A percentile compares a stretch with the other conserved stretches of the same genome.
These are phyloP conservation scores for Aurelia sp. DNA, from an alignment of 30 jellyfish, hydroid and myxozoan species.

Conservation along the genomic window DNA sequence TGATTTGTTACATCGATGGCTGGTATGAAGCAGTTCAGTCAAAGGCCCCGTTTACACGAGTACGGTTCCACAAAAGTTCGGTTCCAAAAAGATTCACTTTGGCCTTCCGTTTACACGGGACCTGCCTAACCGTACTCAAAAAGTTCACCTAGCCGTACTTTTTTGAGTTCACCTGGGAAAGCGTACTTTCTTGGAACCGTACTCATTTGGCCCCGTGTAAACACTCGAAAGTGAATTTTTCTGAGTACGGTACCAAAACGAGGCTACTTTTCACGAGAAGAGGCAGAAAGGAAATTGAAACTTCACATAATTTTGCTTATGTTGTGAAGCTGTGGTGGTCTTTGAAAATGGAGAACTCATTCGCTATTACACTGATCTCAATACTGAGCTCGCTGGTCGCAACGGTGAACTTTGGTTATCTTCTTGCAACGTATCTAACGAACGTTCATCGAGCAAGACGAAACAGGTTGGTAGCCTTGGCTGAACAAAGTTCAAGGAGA, in stretches of 20 bases:
- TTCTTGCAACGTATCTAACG: neutral
- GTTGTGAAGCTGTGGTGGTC: neutral
- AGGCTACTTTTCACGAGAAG: neutral
- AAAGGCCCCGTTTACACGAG: conserved; percentile 2
- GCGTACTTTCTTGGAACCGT: conserved; percentile 5
- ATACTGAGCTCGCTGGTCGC: conserved; percentile 24
- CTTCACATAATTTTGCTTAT: too few species aligned
- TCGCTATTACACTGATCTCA: neutral
- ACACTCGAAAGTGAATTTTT: conserved; percentile 10
- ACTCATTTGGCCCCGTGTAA: conserved; percentile 9
- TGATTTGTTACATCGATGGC: too few species aligned
- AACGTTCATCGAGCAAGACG: conserved; percentile 18
- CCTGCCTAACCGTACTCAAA: conserved; percentile 38
- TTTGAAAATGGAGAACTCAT: neutral
- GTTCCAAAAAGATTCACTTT: conserved; percentile 25
- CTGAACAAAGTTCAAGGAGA: conserved; percentile 14
- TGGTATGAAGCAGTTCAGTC: too few species aligned
- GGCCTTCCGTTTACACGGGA: conserved; percentile 13
- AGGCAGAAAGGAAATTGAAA: conserved; percentile 6
- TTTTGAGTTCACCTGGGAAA: conserved; percentile 34
- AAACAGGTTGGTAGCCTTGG: conserved; percentile 16
- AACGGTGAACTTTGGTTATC: conserved; percentile 11
- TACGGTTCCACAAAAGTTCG: conserved; percentile 21
- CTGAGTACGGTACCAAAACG: conserved; percentile 16
- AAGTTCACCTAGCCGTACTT: conserved; percentile 30